These are phyloP conservation scores for Marmota monax DNA, from an alignment of 2,113 vertebrate species.

Conservation along the genomic window DNA sequence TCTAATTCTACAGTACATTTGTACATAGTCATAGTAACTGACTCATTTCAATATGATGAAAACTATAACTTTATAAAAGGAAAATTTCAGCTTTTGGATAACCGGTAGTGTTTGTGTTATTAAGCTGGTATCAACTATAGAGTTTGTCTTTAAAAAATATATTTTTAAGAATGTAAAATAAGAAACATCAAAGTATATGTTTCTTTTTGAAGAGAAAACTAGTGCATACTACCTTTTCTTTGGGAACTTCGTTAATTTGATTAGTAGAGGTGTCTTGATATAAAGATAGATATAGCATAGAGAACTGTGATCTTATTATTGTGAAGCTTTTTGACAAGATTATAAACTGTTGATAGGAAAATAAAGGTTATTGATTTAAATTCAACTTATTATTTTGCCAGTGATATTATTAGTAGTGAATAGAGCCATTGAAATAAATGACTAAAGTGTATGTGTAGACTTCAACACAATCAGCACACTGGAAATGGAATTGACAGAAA, in stretches of 20 bases:
- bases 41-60: not conserved
- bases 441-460: not conserved
- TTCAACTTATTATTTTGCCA: not conserved
- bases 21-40: not conserved
- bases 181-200: not conserved
- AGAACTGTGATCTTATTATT: slow-evolving; percentile 17
- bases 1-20: slow-evolving; percentile 39
- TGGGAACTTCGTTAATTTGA: slow-evolving; percentile 16
- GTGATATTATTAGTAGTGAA: not conserved
- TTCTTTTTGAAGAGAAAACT: slow-evolving; percentile 34
- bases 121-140: not conserved
- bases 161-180: not conserved
- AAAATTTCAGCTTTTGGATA: slow-evolving; percentile 63
- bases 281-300: not conserved
- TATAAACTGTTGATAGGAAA: slow-evolving; percentile 13
- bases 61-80: not conserved
- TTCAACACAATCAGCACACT: not conserved
- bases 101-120: slow-evolving; percentile 25
- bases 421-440: not conserved
- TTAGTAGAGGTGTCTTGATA: slow-evolving; percentile 16
- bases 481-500: not conserved
- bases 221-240: not conserved
- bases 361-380: not conserved
- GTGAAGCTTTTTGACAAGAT: slow-evolving; percentile 15
- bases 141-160: slow-evolving; percentile 43